These are phyloP conservation scores for Mirza zaza DNA, from an alignment of 2,113 vertebrate species.

Conservation along the genomic window DNA sequence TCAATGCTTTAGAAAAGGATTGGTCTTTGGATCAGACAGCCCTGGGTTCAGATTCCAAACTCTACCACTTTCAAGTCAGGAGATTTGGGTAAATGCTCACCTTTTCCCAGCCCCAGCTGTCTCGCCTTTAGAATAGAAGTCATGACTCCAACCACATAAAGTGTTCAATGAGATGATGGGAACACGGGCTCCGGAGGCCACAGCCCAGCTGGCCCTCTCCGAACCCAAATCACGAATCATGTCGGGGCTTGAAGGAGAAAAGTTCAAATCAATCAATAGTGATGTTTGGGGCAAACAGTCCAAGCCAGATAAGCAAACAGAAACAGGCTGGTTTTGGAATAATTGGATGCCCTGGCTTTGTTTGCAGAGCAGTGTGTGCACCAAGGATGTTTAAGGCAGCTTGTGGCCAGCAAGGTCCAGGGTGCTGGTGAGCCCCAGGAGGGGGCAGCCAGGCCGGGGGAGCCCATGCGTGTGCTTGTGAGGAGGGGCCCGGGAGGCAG, in stretches of 20 bases:
- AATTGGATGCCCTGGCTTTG: slow-evolving; percentile 1
- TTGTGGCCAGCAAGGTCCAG: no score
- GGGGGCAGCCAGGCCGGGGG: background rate
- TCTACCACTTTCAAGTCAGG: background rate
- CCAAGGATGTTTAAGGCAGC: background rate
- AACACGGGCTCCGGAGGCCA: rapidly evolving
- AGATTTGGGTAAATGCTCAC: background rate
- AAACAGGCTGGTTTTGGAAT: background rate
- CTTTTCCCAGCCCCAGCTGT: background rate
- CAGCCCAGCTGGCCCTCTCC: background rate
- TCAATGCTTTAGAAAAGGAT: background rate
- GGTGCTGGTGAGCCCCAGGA: background rate
- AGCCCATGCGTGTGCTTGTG: rapidly evolving
- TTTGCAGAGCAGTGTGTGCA: background rate
- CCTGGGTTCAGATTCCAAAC: background rate
- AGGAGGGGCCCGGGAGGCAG: background rate
- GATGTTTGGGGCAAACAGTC: background rate
- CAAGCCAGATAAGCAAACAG: background rate
- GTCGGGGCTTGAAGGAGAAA: background rate
- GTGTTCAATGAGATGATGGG: background rate
- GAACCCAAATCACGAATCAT: background rate
- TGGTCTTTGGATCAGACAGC: background rate
- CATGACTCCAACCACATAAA: background rate
- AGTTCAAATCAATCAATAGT: background rate
- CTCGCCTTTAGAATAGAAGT: background rate